A percentile compares a stretch with the other conserved stretches of the same genome.
Conservation (phyloP, 2,888 invertebrate genomes). For the Lamproptera curius region DNA sequence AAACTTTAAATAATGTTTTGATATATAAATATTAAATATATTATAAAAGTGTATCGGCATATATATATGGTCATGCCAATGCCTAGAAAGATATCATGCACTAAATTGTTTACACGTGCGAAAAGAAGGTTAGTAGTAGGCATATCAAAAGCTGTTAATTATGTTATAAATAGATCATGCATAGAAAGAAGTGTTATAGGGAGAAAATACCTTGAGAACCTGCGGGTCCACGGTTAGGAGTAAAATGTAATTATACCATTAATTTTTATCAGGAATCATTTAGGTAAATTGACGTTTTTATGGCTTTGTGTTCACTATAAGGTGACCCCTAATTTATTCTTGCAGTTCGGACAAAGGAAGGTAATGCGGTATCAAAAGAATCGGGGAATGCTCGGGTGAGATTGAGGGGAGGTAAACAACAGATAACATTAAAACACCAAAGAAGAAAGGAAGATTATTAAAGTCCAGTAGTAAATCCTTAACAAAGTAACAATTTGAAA, state of each 20-base stretch:
- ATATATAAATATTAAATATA: not conserved
- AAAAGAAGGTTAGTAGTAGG: slow-evolving; percentile 18
- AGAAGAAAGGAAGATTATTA: slow-evolving; percentile 52
- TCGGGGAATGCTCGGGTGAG: slow-evolving; percentile 40
- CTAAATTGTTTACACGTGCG: slow-evolving; percentile 12
- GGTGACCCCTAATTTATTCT: slow-evolving; percentile 63
- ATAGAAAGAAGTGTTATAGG: slow-evolving; percentile 72
- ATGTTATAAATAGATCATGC: slow-evolving; percentile 47
- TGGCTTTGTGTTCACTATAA: slow-evolving; percentile 49
- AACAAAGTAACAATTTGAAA: slow-evolving; percentile 33
- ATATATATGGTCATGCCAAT: slow-evolving; percentile 13
- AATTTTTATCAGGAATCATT: slow-evolving; percentile 60
- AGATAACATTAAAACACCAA: slow-evolving; percentile 69
- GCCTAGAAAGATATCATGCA: slow-evolving; percentile 38
- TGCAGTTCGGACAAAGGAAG: slow-evolving; percentile 40
- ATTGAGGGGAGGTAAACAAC: slow-evolving; percentile 54
- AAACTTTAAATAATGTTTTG: not conserved
- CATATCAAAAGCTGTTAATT: slow-evolving; percentile 36
- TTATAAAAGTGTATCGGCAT: not conserved
- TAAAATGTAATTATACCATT: slow-evolving; percentile 74
- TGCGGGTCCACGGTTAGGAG: slow-evolving; percentile 75
- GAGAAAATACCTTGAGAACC: slow-evolving; percentile 80
- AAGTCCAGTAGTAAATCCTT: slow-evolving; percentile 42
- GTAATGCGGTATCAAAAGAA: slow-evolving; percentile 52
- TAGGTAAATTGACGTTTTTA: slow-evolving; percentile 37